Evolutionary conservation across 2,888 invertebrate species (phyloP).

Genomic region (Monopis laevigella): DNA sequence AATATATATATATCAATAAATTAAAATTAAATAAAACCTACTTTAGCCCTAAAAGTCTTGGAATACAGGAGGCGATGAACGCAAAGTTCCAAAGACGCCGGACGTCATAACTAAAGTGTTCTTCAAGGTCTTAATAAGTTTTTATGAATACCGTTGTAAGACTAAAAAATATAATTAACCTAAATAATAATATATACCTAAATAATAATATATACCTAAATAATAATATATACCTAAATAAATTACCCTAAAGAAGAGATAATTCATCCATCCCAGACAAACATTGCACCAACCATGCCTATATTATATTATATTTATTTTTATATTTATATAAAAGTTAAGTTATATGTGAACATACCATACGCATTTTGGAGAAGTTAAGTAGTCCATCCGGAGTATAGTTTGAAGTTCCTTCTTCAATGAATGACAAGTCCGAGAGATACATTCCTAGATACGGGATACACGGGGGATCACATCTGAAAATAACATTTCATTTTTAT

Average conservation of each 20-base stretch:
- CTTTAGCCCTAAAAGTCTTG: no score
- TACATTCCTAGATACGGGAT: constrained; percentile 91
- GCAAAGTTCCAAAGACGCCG: no score
- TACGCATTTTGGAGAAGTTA: constrained; percentile 95
- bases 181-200: neutral
- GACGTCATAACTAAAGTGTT: no score
- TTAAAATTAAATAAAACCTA: no score
- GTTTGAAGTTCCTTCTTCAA: constrained; percentile 92
- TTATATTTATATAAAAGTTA: neutral
- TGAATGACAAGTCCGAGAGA: constrained; percentile 89
- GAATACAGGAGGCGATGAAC: no score
- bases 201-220: neutral
- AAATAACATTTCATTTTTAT: no score
- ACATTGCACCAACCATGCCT: neutral
- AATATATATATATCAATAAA: no score
- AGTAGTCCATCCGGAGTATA: constrained; percentile 88
- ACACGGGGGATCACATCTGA: constrained; percentile 85
- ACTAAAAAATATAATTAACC: no score
- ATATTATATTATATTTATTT: neutral
- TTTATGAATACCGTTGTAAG: no score
- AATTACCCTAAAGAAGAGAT: neutral
- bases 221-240: neutral
- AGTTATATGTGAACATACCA: constrained; percentile 76
- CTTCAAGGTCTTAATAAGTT: no score
- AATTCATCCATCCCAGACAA: neutral